Base-by-base conservation (phyloP, 2,888 invertebrate species). In the Temnothorax rugatulus region DNA sequence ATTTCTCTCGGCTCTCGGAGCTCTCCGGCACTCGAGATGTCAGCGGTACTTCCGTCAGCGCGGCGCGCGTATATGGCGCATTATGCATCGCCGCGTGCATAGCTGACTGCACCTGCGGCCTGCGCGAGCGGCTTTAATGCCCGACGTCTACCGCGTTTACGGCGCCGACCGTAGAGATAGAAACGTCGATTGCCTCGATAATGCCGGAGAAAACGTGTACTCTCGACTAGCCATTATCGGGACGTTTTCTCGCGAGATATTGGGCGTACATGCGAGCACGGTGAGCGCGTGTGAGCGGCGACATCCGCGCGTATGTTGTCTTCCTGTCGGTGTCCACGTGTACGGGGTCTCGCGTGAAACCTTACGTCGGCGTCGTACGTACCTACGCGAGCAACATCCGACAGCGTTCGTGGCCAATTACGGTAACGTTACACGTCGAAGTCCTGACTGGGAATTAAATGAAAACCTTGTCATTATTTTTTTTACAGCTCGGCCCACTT, bases 111-210 rank as follows among this genome's bases (percentile, higher is more conserved):
- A 59, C 38, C 81, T 79, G 75, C n/a, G 41, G 76, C 61, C 44
- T 38, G 76, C 71, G 52, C 63, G 47, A 38, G 73, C 59, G 52
- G 63, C 76, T 69, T 79, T 71, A 87, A 84, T 38, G 66, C 47
- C 57, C 64, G 76, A 64, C 66, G 61, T 82, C 63, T 38, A 57
- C 11, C 64, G 57, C 71, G 63, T 82, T 61, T 63, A 83, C 69
- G 75, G 74, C 71, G 64, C 52, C 29, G 18, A 81, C 71, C 47
- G 71, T 79, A 63, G 86, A 83, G 84, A 86, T 89, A 89, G 89
- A 89, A 87, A 89, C 89, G 74, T 85, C 82, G 83, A 82, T 85
- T 54, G 86, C 83, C 79, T 84, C 83, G 83, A 87, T 89, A 85
- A 86, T 84, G 77, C 64, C 38, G 77, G 59, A 84, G 89, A 89